Percentiles rank a stretch among this genome's conserved stretches.
Evolutionary conservation across 1,140 invertebrate genomes (phyloP).

Genomic region (Apis cerana): DNA sequence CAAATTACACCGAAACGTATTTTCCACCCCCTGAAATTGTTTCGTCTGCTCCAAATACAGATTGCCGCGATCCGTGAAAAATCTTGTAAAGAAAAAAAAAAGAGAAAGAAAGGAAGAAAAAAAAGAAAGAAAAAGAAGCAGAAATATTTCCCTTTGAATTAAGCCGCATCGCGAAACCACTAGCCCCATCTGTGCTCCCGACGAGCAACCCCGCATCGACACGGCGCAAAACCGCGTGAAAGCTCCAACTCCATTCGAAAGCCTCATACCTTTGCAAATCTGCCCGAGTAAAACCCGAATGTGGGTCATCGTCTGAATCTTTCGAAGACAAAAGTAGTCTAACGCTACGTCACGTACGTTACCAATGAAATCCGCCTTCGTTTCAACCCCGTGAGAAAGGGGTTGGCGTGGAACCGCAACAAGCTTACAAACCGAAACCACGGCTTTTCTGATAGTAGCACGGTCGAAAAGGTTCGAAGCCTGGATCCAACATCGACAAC

Average conservation of each 20-base stretch:
- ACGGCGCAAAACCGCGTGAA: slow-evolving; percentile 1
- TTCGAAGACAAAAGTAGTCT: not conserved
- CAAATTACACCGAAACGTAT: not conserved
- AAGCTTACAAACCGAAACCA: slow-evolving; percentile 22
- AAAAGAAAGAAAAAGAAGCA: not conserved
- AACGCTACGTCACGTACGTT: slow-evolving; percentile 5
- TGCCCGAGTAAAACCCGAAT: not conserved
- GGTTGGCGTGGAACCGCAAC: slow-evolving; percentile 6
- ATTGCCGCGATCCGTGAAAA: not conserved
- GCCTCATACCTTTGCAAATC: not conserved
- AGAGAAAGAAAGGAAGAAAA: not conserved
- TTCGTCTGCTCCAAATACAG: not conserved
- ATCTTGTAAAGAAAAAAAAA: not conserved
- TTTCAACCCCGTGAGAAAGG: not conserved
- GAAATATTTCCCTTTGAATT: not conserved
- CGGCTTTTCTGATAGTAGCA: not conserved
- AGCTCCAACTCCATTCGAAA: slow-evolving; percentile 24
- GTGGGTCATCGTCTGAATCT: slow-evolving; percentile 15
- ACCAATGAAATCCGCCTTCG: not conserved
- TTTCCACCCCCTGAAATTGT: not conserved
- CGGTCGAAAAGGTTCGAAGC: not conserved
- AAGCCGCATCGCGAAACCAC: slow-evolving; percentile 42
- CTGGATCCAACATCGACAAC: not conserved
- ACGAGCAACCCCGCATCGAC: slow-evolving; percentile 53
- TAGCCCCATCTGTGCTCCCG: slow-evolving; percentile 70